Base-by-base conservation (phyloP, 2,797 vertebrate species). In the Trachops cirrhosus region DNA sequence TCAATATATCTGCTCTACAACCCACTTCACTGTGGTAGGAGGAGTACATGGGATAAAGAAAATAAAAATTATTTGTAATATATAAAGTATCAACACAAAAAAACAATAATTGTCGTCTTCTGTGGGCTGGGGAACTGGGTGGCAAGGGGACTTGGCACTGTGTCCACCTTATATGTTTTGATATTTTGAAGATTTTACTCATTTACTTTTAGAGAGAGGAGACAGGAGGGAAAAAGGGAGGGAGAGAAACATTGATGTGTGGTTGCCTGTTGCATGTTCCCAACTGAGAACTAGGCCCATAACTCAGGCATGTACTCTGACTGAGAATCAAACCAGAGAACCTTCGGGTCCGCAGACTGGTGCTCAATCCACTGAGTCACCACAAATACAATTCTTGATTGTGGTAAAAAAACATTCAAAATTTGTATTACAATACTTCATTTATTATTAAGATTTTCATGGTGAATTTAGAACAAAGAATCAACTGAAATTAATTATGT, bases 381-480 rank as follows among this genome's bases (percentile, higher is more conserved):
- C 21, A 70, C 19, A 80, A 80, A 91, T 44, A 86, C 12, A 78
- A 48, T 41, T 93, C 54, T 39, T 91, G 7, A 93, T 67, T 54
- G 39, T 67, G 18, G 71, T 91, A 21, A 52, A 86, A 89, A 96
- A 86, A 50, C 52, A 94, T 59, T 48, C 86, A 73, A 92, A 79
- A 80, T 54, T 71, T 64, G 18, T 71, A 94, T 71, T 89, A 12
- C 83, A 74, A 91, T 79, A 92, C 2, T 75, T 93, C n/a, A 74
- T 18, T 89, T 46, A 93, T 92, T 85, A 67, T 80, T 85, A 91
- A 95, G 73, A 52, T 59, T 80, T 91, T 52, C 37, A 71, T 85
- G n/a, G 32, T 84, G 46, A 85, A 75, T n/a, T 93, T 2, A 80
- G 67, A 97, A 90, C 54, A 93, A 93, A 37, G 32, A 75, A 95